Conservation (phyloP, 2,888 invertebrate genomes). For the Scelioninae gen. 1 region DNA sequence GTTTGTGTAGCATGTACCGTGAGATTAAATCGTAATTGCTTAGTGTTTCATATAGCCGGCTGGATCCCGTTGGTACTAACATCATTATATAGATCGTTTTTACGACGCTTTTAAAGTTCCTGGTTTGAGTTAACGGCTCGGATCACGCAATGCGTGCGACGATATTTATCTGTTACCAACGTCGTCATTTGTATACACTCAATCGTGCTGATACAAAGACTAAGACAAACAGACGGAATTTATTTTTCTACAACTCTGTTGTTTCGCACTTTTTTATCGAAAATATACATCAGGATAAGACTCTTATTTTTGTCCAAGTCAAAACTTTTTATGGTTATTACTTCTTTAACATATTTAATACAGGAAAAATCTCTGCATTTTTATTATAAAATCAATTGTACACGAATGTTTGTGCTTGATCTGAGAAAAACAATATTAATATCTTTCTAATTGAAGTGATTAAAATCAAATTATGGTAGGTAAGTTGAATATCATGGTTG, state of each 20-base stretch:
- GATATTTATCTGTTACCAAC: constrained; percentile 58
- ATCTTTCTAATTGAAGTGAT: no score
- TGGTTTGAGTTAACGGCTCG: constrained; percentile 56
- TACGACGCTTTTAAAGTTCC: constrained; percentile 67
- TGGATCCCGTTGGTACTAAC: constrained; percentile 68
- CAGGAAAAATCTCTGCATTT: no score
- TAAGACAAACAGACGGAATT: constrained; percentile 55
- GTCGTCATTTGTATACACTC: constrained; percentile 57
- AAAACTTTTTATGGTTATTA: constrained; percentile 28
- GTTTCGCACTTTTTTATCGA: constrained; percentile 43
- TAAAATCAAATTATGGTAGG: no score
- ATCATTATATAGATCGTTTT: constrained; percentile 68
- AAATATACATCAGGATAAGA: constrained; percentile 23
- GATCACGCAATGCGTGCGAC: constrained; percentile 69
- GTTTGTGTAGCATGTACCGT: constrained; percentile 62
- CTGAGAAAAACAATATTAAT: no score
- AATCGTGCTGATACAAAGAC: constrained; percentile 53
- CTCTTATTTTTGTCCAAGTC: constrained; percentile 14
- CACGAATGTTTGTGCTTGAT: no score
- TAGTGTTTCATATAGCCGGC: constrained; percentile 59
- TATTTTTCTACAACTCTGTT: constrained; percentile 43
- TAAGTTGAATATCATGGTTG: no score
- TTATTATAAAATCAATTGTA: no score
- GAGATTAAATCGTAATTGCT: constrained; percentile 71
- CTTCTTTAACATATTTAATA: no score